A percentile compares a stretch with the other conserved stretches of the same genome.
Evolutionary conservation across 2,888 invertebrate species (phyloP).

Genomic region (Holacanthella duospinosa): DNA sequence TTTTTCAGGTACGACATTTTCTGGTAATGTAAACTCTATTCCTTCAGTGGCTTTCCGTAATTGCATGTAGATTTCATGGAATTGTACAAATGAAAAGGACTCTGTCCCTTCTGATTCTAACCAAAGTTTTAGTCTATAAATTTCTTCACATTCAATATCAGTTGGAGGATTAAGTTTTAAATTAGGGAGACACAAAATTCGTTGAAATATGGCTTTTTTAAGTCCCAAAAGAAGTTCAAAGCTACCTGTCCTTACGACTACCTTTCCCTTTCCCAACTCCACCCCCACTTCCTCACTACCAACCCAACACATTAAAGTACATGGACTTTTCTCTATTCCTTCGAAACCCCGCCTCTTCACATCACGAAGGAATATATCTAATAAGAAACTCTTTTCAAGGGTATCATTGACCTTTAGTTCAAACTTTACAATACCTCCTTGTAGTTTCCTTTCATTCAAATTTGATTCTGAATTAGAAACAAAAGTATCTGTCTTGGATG

Average conservation of each 20-base stretch:
- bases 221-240: slow-evolving; percentile 18
- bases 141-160: slow-evolving; percentile 15
- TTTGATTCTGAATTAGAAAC: no score
- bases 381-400: not conserved
- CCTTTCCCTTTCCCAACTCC: not conserved
- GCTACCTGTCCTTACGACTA: slow-evolving; percentile 19
- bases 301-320: not conserved
- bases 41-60: not conserved
- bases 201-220: slow-evolving; percentile 20
- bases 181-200: slow-evolving; percentile 13
- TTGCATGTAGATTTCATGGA: not conserved
- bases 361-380: not conserved
- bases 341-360: not conserved
- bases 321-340: not conserved
- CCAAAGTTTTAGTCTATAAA: slow-evolving; percentile 15
- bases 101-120: slow-evolving; percentile 1
- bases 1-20: no score
- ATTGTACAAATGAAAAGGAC: no score
- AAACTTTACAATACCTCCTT: not conserved
- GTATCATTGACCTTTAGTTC: not conserved
- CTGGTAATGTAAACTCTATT: no score
- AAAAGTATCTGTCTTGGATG: no score
- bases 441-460: no score
- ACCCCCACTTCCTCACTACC: slow-evolving; percentile 20
- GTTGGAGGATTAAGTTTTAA: slow-evolving; percentile 13